Conservation (phyloP, 1,140 invertebrate species). For the Melitaea cinxia region DNA sequence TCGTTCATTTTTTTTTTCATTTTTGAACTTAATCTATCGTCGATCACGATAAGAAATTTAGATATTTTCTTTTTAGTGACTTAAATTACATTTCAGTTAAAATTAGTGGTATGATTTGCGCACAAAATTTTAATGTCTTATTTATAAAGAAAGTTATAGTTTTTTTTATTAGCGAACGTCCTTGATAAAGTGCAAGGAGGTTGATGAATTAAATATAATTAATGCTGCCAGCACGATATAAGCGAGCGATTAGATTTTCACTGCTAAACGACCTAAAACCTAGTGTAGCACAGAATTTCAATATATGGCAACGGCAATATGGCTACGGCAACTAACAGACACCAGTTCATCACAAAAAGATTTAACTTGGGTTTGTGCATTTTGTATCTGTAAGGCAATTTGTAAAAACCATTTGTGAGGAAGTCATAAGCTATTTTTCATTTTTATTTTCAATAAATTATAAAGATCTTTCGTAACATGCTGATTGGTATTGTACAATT, state of each 20-base stretch:
- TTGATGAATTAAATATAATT: too few species aligned
- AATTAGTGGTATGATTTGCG: not conserved
- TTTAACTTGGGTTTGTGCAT: too few species aligned
- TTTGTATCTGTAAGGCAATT: too few species aligned
- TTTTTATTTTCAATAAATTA: not conserved
- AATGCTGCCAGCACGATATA: too few species aligned
- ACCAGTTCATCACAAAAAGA: too few species aligned
- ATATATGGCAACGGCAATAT: too few species aligned
- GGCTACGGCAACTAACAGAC: too few species aligned
- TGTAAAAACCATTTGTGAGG: too few species aligned
- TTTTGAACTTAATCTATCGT: constrained; percentile 22
- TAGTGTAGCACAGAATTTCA: too few species aligned
- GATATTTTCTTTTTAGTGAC: not conserved
- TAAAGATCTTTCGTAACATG: not conserved
- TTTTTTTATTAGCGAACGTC: not conserved
- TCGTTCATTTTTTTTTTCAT: constrained; percentile 32
- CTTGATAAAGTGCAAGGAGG: too few species aligned
- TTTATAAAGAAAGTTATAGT: not conserved
- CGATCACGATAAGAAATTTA: not conserved
- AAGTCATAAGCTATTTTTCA: not conserved
- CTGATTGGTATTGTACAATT: not conserved
- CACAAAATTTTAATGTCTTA: not conserved
- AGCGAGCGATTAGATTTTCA: too few species aligned
- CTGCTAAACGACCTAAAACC: too few species aligned
- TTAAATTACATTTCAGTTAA: constrained; percentile 4